Evolutionary conservation across 1,140 invertebrate genomes (phyloP).

Genomic region (Mizuhopecten yessoensis): DNA sequence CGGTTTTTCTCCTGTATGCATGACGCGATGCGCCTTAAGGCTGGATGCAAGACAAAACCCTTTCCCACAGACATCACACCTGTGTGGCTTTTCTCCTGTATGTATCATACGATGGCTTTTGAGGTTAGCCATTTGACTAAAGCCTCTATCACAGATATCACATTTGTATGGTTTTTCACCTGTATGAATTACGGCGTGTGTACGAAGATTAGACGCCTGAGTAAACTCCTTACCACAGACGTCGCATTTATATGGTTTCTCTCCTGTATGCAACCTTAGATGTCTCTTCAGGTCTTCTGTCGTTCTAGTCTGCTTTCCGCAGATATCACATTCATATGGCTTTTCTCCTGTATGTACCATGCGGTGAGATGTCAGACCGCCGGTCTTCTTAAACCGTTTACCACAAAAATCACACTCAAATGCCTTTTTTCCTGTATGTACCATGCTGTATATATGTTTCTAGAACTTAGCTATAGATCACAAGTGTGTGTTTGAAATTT

Average conservation of each 20-base stretch:
- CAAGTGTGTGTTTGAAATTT: too few species aligned
- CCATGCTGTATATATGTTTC: too few species aligned
- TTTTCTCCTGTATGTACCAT: too few species aligned
- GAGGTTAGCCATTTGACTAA: constrained; percentile 35
- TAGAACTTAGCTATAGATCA: too few species aligned
- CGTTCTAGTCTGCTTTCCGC: too few species aligned
- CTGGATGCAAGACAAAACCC: constrained; percentile 51
- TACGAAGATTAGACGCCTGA: neutral
- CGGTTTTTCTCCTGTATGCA: constrained; percentile 66
- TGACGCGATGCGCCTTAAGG: constrained; percentile 64
- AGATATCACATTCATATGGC: too few species aligned
- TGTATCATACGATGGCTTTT: constrained; percentile 75
- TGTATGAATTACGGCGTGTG: neutral
- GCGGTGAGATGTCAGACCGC: too few species aligned
- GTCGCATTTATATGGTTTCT: neutral
- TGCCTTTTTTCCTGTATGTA: too few species aligned
- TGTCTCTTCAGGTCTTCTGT: too few species aligned
- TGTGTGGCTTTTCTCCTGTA: constrained; percentile 60
- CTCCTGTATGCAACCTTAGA: neutral
- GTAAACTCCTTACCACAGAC: neutral
- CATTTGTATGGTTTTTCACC: neutral
- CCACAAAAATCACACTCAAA: too few species aligned
- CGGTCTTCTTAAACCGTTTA: too few species aligned
- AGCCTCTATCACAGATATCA: neutral
- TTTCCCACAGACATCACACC: constrained; percentile 57